Percentiles rank a stretch among this genome's conserved stretches.
phyloP scores from a whole-genome alignment of 37 sponge, comb jelly and placozoan species.

The Spongilla lacustris region DNA sequence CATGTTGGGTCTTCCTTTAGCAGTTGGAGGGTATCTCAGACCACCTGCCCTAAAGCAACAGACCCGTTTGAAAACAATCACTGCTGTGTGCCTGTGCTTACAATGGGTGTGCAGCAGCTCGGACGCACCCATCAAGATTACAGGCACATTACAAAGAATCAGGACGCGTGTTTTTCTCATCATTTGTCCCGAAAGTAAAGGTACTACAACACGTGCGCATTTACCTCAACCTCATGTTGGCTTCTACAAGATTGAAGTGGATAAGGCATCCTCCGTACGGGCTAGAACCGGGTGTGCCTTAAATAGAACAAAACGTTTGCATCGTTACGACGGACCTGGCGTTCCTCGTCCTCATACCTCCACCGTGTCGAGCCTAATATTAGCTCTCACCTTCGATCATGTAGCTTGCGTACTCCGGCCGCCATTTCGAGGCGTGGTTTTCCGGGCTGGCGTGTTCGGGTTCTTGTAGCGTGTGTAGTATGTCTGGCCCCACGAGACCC shows the following conservation, averaged over 20 bases:
- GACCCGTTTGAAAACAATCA: neutral
- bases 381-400: slow-evolving; percentile 83
- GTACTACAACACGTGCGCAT: neutral
- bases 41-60: neutral
- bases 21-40: neutral
- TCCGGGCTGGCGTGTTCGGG: slow-evolving; percentile 29
- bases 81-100: slow-evolving; percentile 47
- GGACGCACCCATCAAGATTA: slow-evolving; percentile 48
- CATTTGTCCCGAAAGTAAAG: neutral
- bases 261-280: slow-evolving; percentile 74
- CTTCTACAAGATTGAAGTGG: slow-evolving; percentile 82
- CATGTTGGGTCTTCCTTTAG: neutral
- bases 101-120: slow-evolving; percentile 24
- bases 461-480: slow-evolving; percentile 26
- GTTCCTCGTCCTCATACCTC: neutral
- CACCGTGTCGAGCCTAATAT: neutral
- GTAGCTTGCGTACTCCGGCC: slow-evolving; percentile 91
- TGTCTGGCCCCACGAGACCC: slow-evolving; percentile 68
- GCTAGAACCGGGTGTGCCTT: slow-evolving; percentile 72
- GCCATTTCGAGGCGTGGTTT: slow-evolving; percentile 71
- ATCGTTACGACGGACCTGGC: neutral
- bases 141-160: neutral
- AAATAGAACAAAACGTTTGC: neutral
- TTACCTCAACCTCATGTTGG: slow-evolving; percentile 88
- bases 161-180: slow-evolving; percentile 17